Conservation (phyloP, 2,888 invertebrate species). For the Allacma fusca region DNA sequence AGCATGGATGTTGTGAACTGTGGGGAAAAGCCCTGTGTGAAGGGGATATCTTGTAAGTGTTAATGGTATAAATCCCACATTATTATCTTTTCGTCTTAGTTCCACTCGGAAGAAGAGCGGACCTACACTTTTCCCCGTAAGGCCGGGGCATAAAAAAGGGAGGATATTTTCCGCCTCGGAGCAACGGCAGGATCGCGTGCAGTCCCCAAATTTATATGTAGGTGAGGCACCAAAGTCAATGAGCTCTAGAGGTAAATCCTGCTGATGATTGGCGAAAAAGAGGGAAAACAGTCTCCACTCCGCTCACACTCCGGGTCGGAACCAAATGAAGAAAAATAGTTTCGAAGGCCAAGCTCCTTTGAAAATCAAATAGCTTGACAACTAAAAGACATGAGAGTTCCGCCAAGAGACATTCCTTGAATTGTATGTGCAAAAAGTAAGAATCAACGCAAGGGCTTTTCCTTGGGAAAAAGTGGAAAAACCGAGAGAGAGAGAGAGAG, state of each 20-base stretch:
- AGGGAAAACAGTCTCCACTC: too few species aligned
- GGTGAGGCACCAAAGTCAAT: too few species aligned
- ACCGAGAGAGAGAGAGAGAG: neutral
- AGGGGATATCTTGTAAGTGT: slow-evolving; percentile 33
- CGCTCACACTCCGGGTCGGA: too few species aligned
- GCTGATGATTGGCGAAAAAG: too few species aligned
- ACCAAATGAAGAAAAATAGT: slow-evolving; percentile 43
- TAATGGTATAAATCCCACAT: slow-evolving; percentile 40
- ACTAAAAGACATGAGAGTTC: slow-evolving; percentile 29
- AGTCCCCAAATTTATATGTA: too few species aligned
- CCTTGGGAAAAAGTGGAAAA: neutral
- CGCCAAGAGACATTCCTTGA: slow-evolving; percentile 27
- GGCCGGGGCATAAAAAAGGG: too few species aligned
- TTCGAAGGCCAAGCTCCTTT: slow-evolving; percentile 25
- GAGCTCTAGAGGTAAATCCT: too few species aligned
- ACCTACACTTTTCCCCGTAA: too few species aligned
- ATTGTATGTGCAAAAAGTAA: neutral
- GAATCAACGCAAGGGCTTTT: neutral
- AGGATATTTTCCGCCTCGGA: too few species aligned
- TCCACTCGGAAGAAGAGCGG: too few species aligned
- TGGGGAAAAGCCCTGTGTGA: neutral
- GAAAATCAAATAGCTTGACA: slow-evolving; percentile 41
- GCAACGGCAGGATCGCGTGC: too few species aligned
- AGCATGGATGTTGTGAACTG: too few species aligned
- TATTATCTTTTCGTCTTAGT: slow-evolving; percentile 35